A percentile compares a stretch with the other conserved stretches of the same genome.
These are phyloP conservation scores for Parotocinclus haroldoi DNA, from an alignment of 2,797 vertebrate species.

Conservation along the genomic window DNA sequence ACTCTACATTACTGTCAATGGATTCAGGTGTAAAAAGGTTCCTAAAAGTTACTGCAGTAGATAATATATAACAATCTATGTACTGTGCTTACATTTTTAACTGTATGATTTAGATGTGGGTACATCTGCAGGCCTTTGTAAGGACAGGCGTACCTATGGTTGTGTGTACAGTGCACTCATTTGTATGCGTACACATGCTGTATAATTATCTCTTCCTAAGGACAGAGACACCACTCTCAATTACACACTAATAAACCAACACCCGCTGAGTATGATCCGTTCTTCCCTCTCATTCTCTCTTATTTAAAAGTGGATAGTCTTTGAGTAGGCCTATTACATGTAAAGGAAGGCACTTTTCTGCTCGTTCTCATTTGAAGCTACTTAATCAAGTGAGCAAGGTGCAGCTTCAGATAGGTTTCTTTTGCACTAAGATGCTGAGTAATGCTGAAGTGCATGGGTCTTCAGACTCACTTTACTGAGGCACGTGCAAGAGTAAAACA, in stretches of 20 bases:
- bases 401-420: not conserved
- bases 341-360: slow-evolving; percentile 30
- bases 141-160: slow-evolving; percentile 9
- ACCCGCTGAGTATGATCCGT: slow-evolving; percentile 12
- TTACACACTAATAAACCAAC: slow-evolving; percentile 35
- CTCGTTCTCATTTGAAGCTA: slow-evolving; percentile 21
- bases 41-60: too few species aligned
- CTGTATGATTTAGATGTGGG: too few species aligned
- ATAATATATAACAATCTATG: too few species aligned
- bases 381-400: slow-evolving; percentile 13
- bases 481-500: too few species aligned
- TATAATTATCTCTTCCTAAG: slow-evolving; percentile 6
- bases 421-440: not conserved
- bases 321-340: slow-evolving; percentile 21
- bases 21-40: too few species aligned
- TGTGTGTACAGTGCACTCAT: slow-evolving; percentile 14
- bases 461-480: too few species aligned
- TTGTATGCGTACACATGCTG: slow-evolving; percentile 2
- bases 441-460: not conserved
- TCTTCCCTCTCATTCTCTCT: slow-evolving; percentile 9
- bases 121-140: not conserved
- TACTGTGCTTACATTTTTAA: too few species aligned
- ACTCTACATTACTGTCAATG: too few species aligned
- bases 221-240: slow-evolving; percentile 11
- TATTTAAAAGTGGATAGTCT: slow-evolving; percentile 19